Percentiles rank a stretch among this genome's conserved stretches.
These are phyloP conservation scores for Chelonoidis abingdonii DNA, from an alignment of 2,113 vertebrate species.

Conservation along the genomic window DNA sequence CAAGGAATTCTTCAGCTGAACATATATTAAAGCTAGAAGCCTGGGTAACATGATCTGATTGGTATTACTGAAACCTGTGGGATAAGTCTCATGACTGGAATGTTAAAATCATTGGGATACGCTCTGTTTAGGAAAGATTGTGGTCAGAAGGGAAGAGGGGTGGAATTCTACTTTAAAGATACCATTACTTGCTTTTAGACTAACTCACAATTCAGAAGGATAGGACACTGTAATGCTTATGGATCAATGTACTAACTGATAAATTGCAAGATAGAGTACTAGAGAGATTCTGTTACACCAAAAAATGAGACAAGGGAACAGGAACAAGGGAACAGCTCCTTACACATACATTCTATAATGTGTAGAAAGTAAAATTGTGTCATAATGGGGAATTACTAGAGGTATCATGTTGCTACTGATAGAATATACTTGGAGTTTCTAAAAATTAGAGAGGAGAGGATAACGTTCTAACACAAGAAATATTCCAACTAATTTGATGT, in stretches of 20 bases:
- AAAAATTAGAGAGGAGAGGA: no score
- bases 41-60: not conserved
- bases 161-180: not conserved
- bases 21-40: no score
- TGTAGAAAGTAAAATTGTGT: not conserved
- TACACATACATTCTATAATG: not conserved
- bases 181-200: not conserved
- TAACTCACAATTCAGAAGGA: not conserved
- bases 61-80: not conserved
- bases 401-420: not conserved
- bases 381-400: not conserved
- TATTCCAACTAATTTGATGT: not conserved
- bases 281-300: not conserved
- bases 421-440: not conserved
- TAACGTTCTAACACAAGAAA: not conserved
- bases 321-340: not conserved
- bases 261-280: not conserved
- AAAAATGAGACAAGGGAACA: not conserved
- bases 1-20: no score
- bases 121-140: not conserved
- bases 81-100: not conserved
- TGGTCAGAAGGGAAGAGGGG: not conserved
- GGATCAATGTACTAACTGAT: not conserved
- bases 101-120: no score
- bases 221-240: not conserved